Evolutionary conservation across 2,888 invertebrate genomes (phyloP).

Genomic region (Cabera pusaria): DNA sequence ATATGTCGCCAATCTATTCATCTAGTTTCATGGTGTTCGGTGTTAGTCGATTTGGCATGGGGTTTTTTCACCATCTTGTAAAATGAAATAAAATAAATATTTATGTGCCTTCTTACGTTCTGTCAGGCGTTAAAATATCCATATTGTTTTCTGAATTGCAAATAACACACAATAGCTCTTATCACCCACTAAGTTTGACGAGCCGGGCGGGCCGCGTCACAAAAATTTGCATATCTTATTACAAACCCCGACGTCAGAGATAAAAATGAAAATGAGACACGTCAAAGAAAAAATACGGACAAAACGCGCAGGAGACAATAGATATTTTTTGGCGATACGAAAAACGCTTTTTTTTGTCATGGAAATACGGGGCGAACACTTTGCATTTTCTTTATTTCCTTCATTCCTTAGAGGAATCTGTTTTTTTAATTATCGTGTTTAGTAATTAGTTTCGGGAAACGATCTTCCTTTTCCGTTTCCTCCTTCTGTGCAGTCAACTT

Average conservation of each 20-base stretch:
- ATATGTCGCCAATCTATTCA: no score
- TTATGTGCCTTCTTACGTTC: no score
- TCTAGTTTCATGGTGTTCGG: no score
- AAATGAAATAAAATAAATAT: no score
- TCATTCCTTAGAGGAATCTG: slow-evolving; percentile 71
- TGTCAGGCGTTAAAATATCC: slow-evolving; percentile 3
- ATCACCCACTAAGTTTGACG: slow-evolving; percentile 55
- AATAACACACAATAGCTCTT: slow-evolving; percentile 32
- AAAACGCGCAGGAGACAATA: slow-evolving; percentile 74
- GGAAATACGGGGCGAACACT: slow-evolving; percentile 79
- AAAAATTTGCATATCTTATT: slow-evolving; percentile 80
- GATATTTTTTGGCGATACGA: slow-evolving; percentile 76
- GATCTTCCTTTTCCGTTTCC: slow-evolving; percentile 71
- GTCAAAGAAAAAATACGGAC: slow-evolving; percentile 72
- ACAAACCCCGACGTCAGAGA: slow-evolving; percentile 73
- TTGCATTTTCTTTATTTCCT: slow-evolving; percentile 80
- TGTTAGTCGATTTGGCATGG: no score
- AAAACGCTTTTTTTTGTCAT: slow-evolving; percentile 75
- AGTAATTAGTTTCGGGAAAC: slow-evolving; percentile 81
- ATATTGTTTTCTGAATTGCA: slow-evolving; percentile 15
- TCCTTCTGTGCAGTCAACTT: slow-evolving; percentile 67
- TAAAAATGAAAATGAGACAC: slow-evolving; percentile 78
- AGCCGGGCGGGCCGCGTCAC: slow-evolving; percentile 47
- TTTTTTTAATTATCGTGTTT: slow-evolving; percentile 83
- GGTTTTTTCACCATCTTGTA: no score